Base-by-base conservation (phyloP, 2,113 vertebrate species). In the Tetraodon nigroviridis region DNA sequence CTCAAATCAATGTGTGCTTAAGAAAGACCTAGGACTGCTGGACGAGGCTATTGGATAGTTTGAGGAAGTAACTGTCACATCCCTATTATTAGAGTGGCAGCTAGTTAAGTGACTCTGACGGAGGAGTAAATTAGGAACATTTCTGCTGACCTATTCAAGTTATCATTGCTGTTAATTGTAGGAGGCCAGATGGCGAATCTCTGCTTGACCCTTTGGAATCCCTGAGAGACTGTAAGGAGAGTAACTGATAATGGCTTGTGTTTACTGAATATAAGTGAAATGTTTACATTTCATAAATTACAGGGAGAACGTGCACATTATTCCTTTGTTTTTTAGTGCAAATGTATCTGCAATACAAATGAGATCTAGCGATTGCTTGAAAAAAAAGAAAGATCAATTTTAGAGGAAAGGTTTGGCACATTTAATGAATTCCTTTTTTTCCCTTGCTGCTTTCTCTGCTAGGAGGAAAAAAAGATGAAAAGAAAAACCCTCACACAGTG, bases 1-100 rank as follows among this genome's bases (percentile, higher is more conserved):
- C 81, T 84, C 64, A 61, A 82, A 90, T 92, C 89, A 91, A 90
- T 90, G 65, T 18, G 49, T 66, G 74, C 82, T 90, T 82, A 84
- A 85, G 58, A 70, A 82, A 64, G 84, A 67, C 68, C 18, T 4
- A 41, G 62, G n/a, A 42, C 51, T 24, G 73, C 51, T 17, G 76
- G 67, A 50, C 7, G 44, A 52, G 22, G 60, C 51, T 29, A 24
- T 11, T 13, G 55, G 58, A 44, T 13, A 20, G 57, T 47, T 15
- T 19, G 24, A 63, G 69, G 70, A 63, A 78, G 81, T 81, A 85
- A 68, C 62, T 59, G 79, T 83, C 80, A 69, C 79, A 78, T 90
- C 78, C 63, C 44, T 77, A 72, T 76, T 61, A 54, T n/a, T 56
- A 63, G 61, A 69, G 64, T 57, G 67, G 76, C 41, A 66, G 69